Percentiles rank a stretch among this genome's conserved stretches.
phyloP scores from a whole-genome alignment of 2,113 vertebrate genomes.

The Oryzias javanicus region DNA sequence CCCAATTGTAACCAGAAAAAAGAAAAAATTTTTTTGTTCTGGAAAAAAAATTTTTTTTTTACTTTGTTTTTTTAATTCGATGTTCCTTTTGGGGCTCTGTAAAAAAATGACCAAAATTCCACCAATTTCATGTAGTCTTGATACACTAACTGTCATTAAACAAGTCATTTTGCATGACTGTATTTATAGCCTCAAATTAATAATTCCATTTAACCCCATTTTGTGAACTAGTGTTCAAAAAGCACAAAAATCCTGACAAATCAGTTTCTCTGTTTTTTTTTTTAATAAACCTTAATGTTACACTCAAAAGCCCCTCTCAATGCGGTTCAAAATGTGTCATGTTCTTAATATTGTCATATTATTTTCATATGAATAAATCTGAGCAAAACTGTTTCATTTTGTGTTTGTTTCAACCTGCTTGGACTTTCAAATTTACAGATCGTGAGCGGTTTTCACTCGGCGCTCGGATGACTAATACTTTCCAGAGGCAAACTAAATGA shows the following conservation, averaged over 20 bases:
- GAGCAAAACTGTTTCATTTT: conserved; percentile 38
- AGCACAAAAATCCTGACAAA: conserved; percentile 18
- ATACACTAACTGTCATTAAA: conserved; percentile 22
- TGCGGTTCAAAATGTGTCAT: conserved; percentile 52
- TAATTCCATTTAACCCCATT: conserved; percentile 23
- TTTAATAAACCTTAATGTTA: conserved; percentile 28
- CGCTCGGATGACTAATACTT: conserved; percentile 49
- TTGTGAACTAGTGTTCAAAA: conserved; percentile 27
- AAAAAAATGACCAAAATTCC: conserved; percentile 8
- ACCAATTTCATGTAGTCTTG: conserved; percentile 33
- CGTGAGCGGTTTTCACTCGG: conserved; percentile 22
- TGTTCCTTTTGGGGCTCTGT: too few relatives aligned
- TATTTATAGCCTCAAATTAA: conserved; percentile 23
- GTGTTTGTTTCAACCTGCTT: conserved; percentile 18
- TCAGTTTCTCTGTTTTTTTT: conserved; percentile 29
- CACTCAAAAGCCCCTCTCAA: conserved; percentile 38
- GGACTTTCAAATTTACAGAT: conserved; percentile 11
- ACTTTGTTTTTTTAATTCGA: too few relatives aligned
- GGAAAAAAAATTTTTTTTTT: too few relatives aligned
- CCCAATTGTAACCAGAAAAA: conserved; percentile 5
- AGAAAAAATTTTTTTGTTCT: too few relatives aligned
- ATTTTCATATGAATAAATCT: conserved; percentile 78
- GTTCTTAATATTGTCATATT: conserved; percentile 68
- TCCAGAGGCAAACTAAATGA: conserved; percentile 25
- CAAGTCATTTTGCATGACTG: conserved; percentile 56